Percentiles rank a stretch among this genome's conserved stretches.
Evolutionary conservation across 2,113 vertebrate species (phyloP).

Genomic region (Corvus moneduloides): DNA sequence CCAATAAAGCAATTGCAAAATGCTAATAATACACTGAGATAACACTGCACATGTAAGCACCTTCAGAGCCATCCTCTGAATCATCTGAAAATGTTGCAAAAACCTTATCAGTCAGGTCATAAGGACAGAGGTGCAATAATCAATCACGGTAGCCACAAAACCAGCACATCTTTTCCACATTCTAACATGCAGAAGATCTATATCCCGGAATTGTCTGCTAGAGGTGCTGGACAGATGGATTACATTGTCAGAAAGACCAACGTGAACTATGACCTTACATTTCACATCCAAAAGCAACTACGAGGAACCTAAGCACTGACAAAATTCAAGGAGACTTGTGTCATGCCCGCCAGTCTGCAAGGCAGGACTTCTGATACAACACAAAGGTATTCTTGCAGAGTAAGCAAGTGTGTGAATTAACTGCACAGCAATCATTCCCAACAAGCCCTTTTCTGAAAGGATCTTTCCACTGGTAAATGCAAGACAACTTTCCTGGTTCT

Average conservation of each 20-base stretch:
- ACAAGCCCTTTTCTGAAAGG: background rate
- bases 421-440: background rate
- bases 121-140: slow-evolving; percentile 29
- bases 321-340: background rate
- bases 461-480: background rate
- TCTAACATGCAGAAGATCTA: background rate
- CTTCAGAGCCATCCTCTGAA: background rate
- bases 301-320: background rate
- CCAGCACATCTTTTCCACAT: background rate
- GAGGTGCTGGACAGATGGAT: background rate
- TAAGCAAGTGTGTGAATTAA: background rate
- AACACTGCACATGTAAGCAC: slow-evolving; percentile 26
- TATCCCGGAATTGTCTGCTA: background rate
- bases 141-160: background rate
- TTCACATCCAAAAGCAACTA: background rate
- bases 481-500: background rate
- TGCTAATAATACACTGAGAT: slow-evolving; percentile 30
- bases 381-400: background rate
- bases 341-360: background rate
- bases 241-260: background rate
- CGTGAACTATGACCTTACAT: background rate
- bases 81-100: background rate
- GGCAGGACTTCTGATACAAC: background rate
- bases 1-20: slow-evolving; percentile 59
- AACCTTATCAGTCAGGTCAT: background rate